Evolutionary conservation across 2,113 vertebrate species (phyloP).

Genomic region (Gavialis gangeticus): DNA sequence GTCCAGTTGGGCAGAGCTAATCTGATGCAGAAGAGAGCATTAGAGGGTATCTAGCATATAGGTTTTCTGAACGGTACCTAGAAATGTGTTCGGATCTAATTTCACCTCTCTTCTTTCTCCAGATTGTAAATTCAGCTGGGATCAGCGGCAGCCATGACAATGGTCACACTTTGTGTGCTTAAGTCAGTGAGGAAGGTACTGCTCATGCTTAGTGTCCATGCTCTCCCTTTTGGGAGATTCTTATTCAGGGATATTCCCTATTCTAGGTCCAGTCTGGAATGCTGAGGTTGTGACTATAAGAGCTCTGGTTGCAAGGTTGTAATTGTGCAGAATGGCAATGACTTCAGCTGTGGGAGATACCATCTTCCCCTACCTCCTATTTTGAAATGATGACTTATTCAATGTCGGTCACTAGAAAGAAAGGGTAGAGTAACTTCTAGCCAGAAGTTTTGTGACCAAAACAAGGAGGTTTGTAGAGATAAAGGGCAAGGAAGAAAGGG

Average conservation of each 20-base stretch:
- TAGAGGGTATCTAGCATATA: background rate
- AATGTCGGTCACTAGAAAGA: background rate
- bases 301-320: accelerated
- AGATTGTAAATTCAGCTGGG: background rate
- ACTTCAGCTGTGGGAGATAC: background rate
- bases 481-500: background rate
- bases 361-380: conserved; percentile 3
- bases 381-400: background rate
- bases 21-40: background rate
- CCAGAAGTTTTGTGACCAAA: conserved; percentile 63
- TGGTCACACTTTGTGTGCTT: background rate
- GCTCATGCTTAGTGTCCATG: background rate
- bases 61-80: background rate
- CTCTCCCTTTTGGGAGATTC: background rate
- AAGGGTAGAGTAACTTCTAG: conserved; percentile 29
- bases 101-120: background rate
- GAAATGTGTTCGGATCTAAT: background rate
- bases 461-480: conserved; percentile 11
- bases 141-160: background rate
- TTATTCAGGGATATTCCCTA: background rate
- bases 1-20: background rate
- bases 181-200: background rate
- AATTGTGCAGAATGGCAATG: background rate
- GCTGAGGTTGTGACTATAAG: background rate
- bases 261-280: background rate